phyloP scores from a whole-genome alignment of 2,113 vertebrate genomes.

The Oryzias melastigma region DNA sequence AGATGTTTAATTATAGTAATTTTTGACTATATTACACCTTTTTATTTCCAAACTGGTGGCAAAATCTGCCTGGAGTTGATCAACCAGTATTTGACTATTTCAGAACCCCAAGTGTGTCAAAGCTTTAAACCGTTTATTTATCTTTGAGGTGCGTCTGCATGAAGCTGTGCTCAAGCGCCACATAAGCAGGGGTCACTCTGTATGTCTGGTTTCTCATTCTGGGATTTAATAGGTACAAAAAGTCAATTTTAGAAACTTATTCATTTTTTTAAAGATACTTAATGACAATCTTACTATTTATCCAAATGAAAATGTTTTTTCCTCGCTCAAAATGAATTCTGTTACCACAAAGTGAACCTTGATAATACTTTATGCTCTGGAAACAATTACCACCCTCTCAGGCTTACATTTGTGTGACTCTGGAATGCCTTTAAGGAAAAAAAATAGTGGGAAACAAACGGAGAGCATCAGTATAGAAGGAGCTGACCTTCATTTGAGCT shows the following conservation, averaged over 20 bases:
- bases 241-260: no score
- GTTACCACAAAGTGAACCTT: conserved; percentile 53
- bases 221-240: no score
- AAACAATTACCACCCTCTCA: conserved; percentile 75
- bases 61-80: conserved; percentile 9
- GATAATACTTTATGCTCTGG: conserved; percentile 70
- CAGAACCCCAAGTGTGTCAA: no score
- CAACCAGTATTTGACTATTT: neutral
- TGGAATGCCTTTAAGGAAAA: conserved; percentile 43
- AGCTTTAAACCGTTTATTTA: no score
- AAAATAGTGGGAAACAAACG: conserved; percentile 21
- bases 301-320: conserved; percentile 30
- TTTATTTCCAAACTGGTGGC: conserved; percentile 23
- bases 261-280: no score
- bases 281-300: conserved; percentile 25
- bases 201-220: neutral
- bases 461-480: conserved; percentile 27
- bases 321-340: neutral
- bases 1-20: conserved; percentile 36
- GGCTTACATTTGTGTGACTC: conserved; percentile 60
- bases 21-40: conserved; percentile 32
- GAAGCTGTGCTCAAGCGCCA: neutral
- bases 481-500: conserved; percentile 68
- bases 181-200: neutral
- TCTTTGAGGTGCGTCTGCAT: no score